Conservation (phyloP, 2,797 vertebrate species). For the Limosa lapponica region DNA sequence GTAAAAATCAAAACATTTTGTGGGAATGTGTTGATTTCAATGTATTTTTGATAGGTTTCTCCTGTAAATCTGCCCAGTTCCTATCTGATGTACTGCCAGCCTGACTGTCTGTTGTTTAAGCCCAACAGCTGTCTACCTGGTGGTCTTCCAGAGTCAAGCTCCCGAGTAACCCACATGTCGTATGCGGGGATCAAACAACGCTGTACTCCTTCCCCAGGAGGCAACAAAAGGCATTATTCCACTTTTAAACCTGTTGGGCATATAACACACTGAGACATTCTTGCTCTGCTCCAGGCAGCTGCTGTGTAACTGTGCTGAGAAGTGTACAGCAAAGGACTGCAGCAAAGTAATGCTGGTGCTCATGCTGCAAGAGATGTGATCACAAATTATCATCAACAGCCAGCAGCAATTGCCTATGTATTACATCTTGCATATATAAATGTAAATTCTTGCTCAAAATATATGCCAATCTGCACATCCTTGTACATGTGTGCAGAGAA, state of each 20-base stretch:
- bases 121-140: constrained; percentile 37
- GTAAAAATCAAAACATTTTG: constrained; percentile 37
- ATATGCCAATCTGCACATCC: neutral
- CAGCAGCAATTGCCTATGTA: neutral
- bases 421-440: neutral
- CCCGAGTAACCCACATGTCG: fast-evolving
- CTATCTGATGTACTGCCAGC: constrained; percentile 25
- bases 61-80: neutral
- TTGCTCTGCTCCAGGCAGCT: neutral
- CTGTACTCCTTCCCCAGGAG: neutral
- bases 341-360: neutral
- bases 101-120: neutral
- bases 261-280: fast-evolving
- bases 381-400: neutral
- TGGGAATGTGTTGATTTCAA: neutral
- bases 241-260: neutral
- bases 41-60: constrained; percentile 27
- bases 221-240: neutral
- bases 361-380: neutral
- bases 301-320: neutral
- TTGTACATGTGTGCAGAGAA: fast-evolving
- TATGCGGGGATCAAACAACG: neutral
- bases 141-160: neutral
- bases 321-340: fast-evolving
- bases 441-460: neutral